Conservation (phyloP, 2,113 vertebrate genomes). For the Cyprinodon tularosa region DNA sequence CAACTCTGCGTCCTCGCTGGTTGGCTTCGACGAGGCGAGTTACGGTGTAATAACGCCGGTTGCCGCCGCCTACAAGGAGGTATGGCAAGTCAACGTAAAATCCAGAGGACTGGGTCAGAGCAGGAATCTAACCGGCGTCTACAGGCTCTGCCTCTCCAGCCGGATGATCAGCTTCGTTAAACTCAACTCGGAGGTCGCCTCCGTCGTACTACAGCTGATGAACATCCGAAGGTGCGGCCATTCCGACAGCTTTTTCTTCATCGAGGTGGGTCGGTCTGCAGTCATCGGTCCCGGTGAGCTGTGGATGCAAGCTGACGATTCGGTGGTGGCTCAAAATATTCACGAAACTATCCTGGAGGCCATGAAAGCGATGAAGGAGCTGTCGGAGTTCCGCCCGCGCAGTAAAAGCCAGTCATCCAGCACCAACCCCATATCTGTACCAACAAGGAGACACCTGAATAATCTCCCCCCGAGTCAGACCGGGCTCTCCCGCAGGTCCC, state of each 20-base stretch:
- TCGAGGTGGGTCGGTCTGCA: slow-evolving; percentile 95
- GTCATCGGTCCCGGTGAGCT: slow-evolving; percentile 96
- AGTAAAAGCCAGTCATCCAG: slow-evolving; percentile 97
- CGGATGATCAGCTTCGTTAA: slow-evolving; percentile 93
- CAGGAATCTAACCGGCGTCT: slow-evolving; percentile 90
- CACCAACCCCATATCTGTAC: slow-evolving; percentile 84
- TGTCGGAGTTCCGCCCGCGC: slow-evolving; percentile 93
- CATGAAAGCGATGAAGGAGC: slow-evolving; percentile 97
- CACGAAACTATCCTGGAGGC: slow-evolving; percentile 97
- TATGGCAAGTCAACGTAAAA: slow-evolving; percentile 96
- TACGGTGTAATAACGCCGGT: slow-evolving; percentile 88
- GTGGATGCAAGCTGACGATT: slow-evolving; percentile 98
- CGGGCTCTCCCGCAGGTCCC: slow-evolving; percentile 82
- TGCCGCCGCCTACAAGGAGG: slow-evolving; percentile 88
- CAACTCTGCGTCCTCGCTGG: slow-evolving; percentile 82
- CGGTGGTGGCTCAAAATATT: slow-evolving; percentile 97
- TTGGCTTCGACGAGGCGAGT: slow-evolving; percentile 84
- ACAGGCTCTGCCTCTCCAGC: slow-evolving; percentile 93
- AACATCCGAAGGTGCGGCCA: slow-evolving; percentile 97
- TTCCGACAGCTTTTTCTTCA: slow-evolving; percentile 98
- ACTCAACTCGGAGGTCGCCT: slow-evolving; percentile 90
- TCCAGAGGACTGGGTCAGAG: slow-evolving; percentile 94
- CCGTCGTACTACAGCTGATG: slow-evolving; percentile 95
- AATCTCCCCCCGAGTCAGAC: slow-evolving; percentile 87
- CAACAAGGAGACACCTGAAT: slow-evolving; percentile 81